Percentiles rank a stretch among this genome's conserved stretches.
phyloP scores from a whole-genome alignment of 2,888 invertebrate genomes.

The Hofmannophila pseudospretella region DNA sequence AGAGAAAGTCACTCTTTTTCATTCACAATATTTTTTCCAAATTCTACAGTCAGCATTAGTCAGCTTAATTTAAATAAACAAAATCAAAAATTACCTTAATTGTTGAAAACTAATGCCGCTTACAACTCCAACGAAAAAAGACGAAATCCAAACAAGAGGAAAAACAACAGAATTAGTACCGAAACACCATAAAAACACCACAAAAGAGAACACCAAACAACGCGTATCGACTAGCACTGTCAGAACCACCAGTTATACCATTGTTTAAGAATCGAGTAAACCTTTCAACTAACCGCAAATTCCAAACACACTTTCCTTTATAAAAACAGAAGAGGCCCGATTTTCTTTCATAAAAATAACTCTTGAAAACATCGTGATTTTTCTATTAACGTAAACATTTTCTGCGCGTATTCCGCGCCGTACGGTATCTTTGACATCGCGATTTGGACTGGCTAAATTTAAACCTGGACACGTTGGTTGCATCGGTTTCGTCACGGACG shows the following conservation, averaged over 20 bases:
- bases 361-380: slow-evolving; percentile 39
- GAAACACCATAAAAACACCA: slow-evolving; percentile 19
- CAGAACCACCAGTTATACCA: slow-evolving; percentile 17
- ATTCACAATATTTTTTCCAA: too few relatives aligned
- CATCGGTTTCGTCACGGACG: slow-evolving; percentile 7
- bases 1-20: too few relatives aligned
- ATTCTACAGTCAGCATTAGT: too few relatives aligned
- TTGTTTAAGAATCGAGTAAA: slow-evolving; percentile 22
- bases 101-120: slow-evolving; percentile 5
- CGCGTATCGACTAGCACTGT: slow-evolving; percentile 18
- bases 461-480: slow-evolving; percentile 28
- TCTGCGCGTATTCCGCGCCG: slow-evolving; percentile 26
- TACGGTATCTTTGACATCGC: slow-evolving; percentile 59
- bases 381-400: slow-evolving; percentile 34
- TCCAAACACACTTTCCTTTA: slow-evolving; percentile 13
- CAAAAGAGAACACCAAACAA: slow-evolving; percentile 24
- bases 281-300: slow-evolving; percentile 16
- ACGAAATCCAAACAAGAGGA: slow-evolving; percentile 13
- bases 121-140: not conserved
- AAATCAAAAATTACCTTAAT: slow-evolving; percentile 17
- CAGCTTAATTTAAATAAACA: too few relatives aligned
- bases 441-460: slow-evolving; percentile 72
- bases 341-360: slow-evolving; percentile 61
- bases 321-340: slow-evolving; percentile 28
- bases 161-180: not conserved